A percentile compares a stretch with the other conserved stretches of the same genome.
These are phyloP conservation scores for Pionites leucogaster DNA, from an alignment of 2,113 vertebrate genomes.

Conservation along the genomic window DNA sequence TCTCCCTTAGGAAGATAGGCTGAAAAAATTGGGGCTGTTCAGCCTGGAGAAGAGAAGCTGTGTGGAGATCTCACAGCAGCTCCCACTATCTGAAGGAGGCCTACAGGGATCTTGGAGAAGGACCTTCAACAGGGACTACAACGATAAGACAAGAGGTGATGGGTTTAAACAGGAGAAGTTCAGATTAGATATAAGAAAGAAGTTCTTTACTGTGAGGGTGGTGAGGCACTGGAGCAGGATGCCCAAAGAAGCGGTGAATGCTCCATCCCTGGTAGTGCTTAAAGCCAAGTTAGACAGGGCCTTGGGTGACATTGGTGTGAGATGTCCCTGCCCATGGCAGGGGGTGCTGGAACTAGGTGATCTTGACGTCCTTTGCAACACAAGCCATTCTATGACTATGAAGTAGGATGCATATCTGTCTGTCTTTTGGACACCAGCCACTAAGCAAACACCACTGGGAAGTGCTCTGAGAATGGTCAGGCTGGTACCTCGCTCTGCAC, in stretches of 20 bases:
- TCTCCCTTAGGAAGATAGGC: neutral
- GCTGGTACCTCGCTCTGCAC: neutral
- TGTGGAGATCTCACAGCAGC: neutral
- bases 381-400: neutral
- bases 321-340: neutral
- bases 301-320: neutral
- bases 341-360: neutral
- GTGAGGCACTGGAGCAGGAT: neutral
- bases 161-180: neutral
- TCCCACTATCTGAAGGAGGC: neutral
- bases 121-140: neutral
- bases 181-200: neutral
- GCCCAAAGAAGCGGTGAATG: neutral
- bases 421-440: neutral
- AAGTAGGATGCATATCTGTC: neutral
- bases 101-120: neutral
- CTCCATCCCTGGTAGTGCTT: neutral
- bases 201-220: neutral
- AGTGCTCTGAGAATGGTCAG: rapidly evolving
- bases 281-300: neutral
- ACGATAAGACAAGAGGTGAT: neutral
- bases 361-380: neutral
- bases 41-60: neutral
- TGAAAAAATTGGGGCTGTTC: neutral
- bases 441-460: neutral